Percentiles rank a stretch among this genome's conserved stretches.
Evolutionary conservation across 2,888 invertebrate genomes (phyloP).

Genomic region (Habrosyne pyritoides): DNA sequence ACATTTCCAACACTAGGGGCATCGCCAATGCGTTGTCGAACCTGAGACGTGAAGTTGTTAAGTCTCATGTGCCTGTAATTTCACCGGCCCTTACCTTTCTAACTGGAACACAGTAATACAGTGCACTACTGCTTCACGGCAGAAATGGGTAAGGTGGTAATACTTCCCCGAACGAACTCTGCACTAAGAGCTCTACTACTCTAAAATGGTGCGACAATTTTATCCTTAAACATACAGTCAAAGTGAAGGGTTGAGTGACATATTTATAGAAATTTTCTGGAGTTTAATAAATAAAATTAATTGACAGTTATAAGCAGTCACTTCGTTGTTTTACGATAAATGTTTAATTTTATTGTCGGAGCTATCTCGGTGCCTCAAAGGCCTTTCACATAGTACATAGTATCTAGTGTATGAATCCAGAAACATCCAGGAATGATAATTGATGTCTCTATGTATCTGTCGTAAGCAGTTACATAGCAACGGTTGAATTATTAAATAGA

Average conservation of each 20-base stretch:
- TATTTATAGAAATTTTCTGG: conserved; percentile 3
- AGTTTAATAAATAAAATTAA: neutral
- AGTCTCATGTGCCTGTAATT: no score
- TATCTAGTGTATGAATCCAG: neutral
- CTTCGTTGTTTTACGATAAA: neutral
- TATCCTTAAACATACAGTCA: neutral
- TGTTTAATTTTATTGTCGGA: neutral
- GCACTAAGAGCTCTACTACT: no score
- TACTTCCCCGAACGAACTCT: no score
- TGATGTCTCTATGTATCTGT: no score
- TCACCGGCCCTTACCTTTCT: no score
- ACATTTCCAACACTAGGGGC: no score
- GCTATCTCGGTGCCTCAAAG: neutral
- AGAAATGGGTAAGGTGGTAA: no score
- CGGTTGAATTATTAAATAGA: neutral
- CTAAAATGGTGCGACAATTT: no score
- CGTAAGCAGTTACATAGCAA: neutral
- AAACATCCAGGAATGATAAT: neutral
- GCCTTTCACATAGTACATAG: neutral
- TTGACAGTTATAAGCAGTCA: neutral
- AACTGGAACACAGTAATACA: no score
- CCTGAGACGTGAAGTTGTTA: no score
- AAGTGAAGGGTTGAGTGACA: neutral
- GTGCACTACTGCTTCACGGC: no score
- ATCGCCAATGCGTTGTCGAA: no score